Base-by-base conservation (phyloP, 2,113 vertebrate species). In the Neofelis nebulosa region DNA sequence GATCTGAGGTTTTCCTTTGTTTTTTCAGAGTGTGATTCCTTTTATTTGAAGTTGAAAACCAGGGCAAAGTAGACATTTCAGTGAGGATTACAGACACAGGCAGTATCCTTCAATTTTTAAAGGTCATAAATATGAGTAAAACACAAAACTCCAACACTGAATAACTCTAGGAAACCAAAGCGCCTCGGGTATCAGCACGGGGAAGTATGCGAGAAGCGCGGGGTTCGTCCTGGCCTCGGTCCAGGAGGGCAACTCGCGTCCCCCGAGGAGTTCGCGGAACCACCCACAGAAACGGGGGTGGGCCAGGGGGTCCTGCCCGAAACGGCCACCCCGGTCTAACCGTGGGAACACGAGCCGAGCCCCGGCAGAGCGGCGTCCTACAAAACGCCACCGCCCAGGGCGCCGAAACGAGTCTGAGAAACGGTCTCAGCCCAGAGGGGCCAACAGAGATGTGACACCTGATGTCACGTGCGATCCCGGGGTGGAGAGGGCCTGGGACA, bases 21-120 rank as follows among this genome's bases (percentile, higher is more conserved):
- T 71, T 69, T 48, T n/a, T 45, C 45, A 16, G 45, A 84, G 11
- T 55, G n/a, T 45, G 87, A 68, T 31, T 84, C 36, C 65, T 48
- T 71, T n/a, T 71, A 71, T 63, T 95, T 76, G 14, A 45, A 76
- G 45, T 45, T 95, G 50, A 71, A 89, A 94, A 78, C 57, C 87
- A 65, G 73, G 45, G 82, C 45, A n/a, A 76, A n/a, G 45, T 29
- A 45, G 57, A 29, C 9, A 5, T n/a, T 95, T 61, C 63, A 18
- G 36, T 87, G 48, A 81, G 93, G 76, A 38, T 50, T 61, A 5
- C 21, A 57, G 69, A 66, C 48, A 74, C 45, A 12, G 12, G 19
- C 3, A 36, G 15, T 12, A 36, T 55, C 55, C 45, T 90, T 90
- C 66, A 16, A n/a, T 63, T 71, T 80, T 61, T 71, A 81, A 50